Conservation (phyloP, 1,140 invertebrate genomes). For the Drosophila watanabei region DNA sequence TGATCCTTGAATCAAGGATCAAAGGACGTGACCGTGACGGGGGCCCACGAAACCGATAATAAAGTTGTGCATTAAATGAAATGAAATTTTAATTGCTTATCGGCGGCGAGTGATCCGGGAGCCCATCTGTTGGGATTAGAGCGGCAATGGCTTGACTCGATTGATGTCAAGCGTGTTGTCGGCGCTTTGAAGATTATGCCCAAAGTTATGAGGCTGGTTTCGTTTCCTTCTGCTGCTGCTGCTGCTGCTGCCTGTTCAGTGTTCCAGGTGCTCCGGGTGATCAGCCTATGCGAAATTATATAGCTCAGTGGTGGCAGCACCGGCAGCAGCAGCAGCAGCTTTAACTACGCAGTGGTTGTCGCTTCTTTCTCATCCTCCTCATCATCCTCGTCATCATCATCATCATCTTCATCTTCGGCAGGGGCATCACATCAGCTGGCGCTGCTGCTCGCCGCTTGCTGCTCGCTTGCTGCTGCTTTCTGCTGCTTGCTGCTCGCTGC, state of each 20-base stretch:
- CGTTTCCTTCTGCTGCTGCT: conserved; percentile 18
- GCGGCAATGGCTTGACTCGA: conserved; percentile 51
- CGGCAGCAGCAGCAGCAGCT: conserved; percentile 33
- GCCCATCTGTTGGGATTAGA: conserved; percentile 77
- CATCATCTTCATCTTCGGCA: conserved; percentile 36
- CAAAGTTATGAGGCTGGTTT: conserved; percentile 72
- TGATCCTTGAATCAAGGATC: conserved; percentile 53
- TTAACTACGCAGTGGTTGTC: conserved; percentile 71
- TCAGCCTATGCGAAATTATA: conserved; percentile 80
- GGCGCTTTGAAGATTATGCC: conserved; percentile 81
- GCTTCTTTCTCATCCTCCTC: conserved; percentile 53
- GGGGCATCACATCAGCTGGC: conserved; percentile 52
- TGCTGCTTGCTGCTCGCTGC: conserved; percentile 14
- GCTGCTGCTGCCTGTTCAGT: neutral
- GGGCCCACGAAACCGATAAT: conserved; percentile 59
- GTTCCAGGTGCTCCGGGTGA: conserved; percentile 57
- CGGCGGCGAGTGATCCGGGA: conserved; percentile 53
- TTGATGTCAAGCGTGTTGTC: conserved; percentile 78
- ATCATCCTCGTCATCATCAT: conserved; percentile 25
- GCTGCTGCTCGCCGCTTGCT: conserved; percentile 45
- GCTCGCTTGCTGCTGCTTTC: conserved; percentile 20
- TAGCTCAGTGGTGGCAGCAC: conserved; percentile 54
- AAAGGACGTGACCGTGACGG: conserved; percentile 77
- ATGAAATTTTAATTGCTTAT: conserved; percentile 83
- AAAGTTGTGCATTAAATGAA: conserved; percentile 79